Percentiles rank a stretch among this genome's conserved stretches.
Conservation (phyloP, 2,797 vertebrate species). For the Perodicticus potto region DNA sequence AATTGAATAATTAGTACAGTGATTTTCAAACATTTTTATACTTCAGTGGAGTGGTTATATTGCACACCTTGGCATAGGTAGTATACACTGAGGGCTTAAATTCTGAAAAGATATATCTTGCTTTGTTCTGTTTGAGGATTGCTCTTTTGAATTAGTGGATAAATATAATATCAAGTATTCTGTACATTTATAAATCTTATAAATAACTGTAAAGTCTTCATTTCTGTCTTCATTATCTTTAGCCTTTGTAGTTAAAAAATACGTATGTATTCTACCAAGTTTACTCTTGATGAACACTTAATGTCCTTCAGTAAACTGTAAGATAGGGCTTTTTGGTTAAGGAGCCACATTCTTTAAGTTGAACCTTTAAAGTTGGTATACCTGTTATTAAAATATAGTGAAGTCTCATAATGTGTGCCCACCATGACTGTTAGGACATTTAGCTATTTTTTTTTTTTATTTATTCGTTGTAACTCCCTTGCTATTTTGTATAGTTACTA, state of each 20-base stretch:
- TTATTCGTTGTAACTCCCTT: not conserved
- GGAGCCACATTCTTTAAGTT: not conserved
- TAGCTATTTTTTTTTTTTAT: not conserved
- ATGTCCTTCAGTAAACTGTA: not conserved
- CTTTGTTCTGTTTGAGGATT: constrained; percentile 9
- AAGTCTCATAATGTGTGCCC: not conserved
- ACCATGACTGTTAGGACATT: not conserved
- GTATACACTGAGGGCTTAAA: not conserved
- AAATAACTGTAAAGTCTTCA: not conserved
- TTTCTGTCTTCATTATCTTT: not conserved
- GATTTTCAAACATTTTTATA: constrained; percentile 35
- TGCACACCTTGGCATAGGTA: not conserved
- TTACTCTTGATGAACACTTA: not conserved
- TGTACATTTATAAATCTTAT: not conserved
- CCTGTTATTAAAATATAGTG: constrained; percentile 21
- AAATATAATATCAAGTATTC: not conserved
- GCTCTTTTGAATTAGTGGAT: constrained; percentile 6
- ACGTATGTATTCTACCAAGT: not conserved
- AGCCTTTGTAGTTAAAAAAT: constrained; percentile 47
- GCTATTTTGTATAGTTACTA: not conserved
- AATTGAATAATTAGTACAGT: not conserved
- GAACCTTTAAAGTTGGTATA: not conserved
- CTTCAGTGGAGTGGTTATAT: not conserved
- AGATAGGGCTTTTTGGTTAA: not conserved
- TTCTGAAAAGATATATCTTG: constrained; percentile 11